Percentiles rank a stretch among this genome's conserved stretches.
Evolutionary conservation across 2,888 invertebrate species (phyloP).

Genomic region (Gastrophysa polygoni): DNA sequence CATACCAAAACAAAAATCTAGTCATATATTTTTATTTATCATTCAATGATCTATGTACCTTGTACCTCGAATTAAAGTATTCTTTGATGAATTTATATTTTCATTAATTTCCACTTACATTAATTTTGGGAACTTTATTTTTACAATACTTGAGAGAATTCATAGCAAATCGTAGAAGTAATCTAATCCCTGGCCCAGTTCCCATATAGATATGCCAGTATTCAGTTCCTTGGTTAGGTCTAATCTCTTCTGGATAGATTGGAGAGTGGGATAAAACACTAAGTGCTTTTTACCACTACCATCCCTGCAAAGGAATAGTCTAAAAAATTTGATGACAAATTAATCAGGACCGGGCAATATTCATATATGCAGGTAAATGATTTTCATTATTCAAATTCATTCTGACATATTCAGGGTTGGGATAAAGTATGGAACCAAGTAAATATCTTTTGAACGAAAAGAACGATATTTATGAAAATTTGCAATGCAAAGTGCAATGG

Average conservation of each 20-base stretch:
- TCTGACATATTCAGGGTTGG: too few relatives aligned
- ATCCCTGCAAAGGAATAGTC: slow-evolving; percentile 36
- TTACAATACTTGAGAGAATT: slow-evolving; percentile 35
- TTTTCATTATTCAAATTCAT: too few relatives aligned
- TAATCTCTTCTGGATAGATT: slow-evolving; percentile 80
- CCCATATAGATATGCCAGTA: slow-evolving; percentile 92
- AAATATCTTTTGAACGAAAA: too few relatives aligned
- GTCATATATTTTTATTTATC: neutral
- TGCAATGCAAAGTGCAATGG: too few relatives aligned
- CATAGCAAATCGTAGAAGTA: slow-evolving; percentile 91
- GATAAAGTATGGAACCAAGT: too few relatives aligned
- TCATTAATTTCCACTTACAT: neutral
- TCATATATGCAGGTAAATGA: too few relatives aligned
- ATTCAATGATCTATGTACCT: neutral
- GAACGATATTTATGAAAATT: too few relatives aligned
- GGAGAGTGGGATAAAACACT: slow-evolving; percentile 89
- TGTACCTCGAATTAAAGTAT: neutral
- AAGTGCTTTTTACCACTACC: slow-evolving; percentile 73
- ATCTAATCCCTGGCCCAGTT: slow-evolving; percentile 93
- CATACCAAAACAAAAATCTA: neutral
- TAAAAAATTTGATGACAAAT: too few relatives aligned
- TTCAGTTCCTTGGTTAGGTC: slow-evolving; percentile 80
- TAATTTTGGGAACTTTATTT: neutral
- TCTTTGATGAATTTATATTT: neutral
- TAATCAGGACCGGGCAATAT: too few relatives aligned